Evolutionary conservation across 2,888 invertebrate species (phyloP).

Genomic region (Chloromyia formosa): DNA sequence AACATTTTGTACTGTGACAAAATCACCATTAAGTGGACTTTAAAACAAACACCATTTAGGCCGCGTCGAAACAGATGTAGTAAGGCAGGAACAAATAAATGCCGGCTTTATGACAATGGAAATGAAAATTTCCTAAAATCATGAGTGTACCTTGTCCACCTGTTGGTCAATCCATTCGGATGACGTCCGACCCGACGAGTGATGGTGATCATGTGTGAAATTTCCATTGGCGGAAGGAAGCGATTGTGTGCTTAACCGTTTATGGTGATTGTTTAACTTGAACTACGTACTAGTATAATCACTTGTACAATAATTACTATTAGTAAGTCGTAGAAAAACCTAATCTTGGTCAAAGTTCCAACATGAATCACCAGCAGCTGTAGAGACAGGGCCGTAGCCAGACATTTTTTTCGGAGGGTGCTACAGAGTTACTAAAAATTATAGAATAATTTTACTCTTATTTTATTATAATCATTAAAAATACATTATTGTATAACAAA

Average conservation of each 20-base stretch:
- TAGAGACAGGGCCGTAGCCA: too few species aligned
- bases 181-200: not conserved
- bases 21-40: constrained; percentile 16
- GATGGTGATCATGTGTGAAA: constrained; percentile 20
- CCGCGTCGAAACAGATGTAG: not conserved
- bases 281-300: too few species aligned
- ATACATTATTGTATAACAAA: too few species aligned
- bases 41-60: constrained; percentile 8
- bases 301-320: too few species aligned
- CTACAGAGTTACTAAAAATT: too few species aligned
- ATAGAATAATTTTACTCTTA: too few species aligned
- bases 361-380: too few species aligned
- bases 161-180: not conserved
- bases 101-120: not conserved
- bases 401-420: too few species aligned
- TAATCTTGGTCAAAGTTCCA: too few species aligned
- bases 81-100: constrained; percentile 38
- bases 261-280: too few species aligned
- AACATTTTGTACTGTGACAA: not conserved
- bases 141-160: constrained; percentile 12
- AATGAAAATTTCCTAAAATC: constrained; percentile 8
- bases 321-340: too few species aligned
- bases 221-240: constrained; percentile 33
- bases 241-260: not conserved
- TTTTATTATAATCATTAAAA: too few species aligned